Base-by-base conservation (phyloP, 2,888 invertebrate species). In the Cryptops parisi region DNA sequence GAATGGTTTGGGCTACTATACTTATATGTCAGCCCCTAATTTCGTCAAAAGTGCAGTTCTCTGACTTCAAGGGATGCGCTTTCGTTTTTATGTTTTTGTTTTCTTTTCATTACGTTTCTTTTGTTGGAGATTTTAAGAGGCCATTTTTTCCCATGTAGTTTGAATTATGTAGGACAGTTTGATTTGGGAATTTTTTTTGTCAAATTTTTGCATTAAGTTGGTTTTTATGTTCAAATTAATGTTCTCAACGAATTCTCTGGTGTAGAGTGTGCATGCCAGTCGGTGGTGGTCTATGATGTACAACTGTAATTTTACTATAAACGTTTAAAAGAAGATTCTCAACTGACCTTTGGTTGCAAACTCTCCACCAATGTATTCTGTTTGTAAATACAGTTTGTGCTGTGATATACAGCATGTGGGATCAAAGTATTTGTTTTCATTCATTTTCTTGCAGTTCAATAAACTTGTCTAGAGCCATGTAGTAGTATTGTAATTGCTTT, bases 1-100 rank as follows among this genome's bases (percentile, higher is more conserved):
- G 43, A 51, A 44, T 51, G 43, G 51, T 44, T 24, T 43, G 51
- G 43, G 51, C 41, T 43, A 51, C 51, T 51, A 43, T 51, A 51
- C 43, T 51, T 51, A 49, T 49, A 17, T 51, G 24, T 33, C 51
- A 41, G 41, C 51, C 51, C 43, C 41, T 51, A 51, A 51, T 51
- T 51, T 25, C 51, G 38, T 51, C 43, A 41, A 51, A 51, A 43
- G 43, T 21, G 38, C 44, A 26, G 51, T 44, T 51, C 51, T 43
- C 25, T 51, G 43, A 51, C 49, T 39, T 49, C 49, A 49, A 49
- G 49, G 40, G 40, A 26, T 33, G 49, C 38, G 23, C 33, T 33
- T 33, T 33, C 15, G 9, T 33, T 33, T 33, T 9, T n/a, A n/a
- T n/a, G n/a, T n/a, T n/a, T n/a, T n/a, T n/a, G n/a, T n/a, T n/a